Evolutionary conservation across 2,888 invertebrate species (phyloP), one percentile per base, ranked within the genome.

Genomic region (Oscheius sp.): DNA sequence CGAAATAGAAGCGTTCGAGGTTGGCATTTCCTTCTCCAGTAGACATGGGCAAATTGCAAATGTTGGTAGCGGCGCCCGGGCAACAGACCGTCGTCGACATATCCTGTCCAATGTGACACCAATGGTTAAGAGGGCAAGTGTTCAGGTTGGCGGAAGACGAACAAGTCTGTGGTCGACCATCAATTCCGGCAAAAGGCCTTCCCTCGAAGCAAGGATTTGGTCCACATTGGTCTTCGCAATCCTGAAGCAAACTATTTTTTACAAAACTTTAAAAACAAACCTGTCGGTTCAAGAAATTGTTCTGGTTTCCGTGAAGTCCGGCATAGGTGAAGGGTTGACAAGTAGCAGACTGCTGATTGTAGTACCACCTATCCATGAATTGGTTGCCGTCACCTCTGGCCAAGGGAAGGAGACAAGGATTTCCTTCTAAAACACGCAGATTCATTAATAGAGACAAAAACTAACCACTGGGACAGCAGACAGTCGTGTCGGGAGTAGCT

Each of bases 91-190:
- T 89, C 0, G 88, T 86, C 0, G 80, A 79, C 47, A 78, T 62
- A 70, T 84, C 83, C 2, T 82, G 81, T 42, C 89, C 89, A 60
- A 89, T 79, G 73, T 89, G 89, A 72, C 89, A 89, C 87, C 87
- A 89, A 72, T 87, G 81, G 59, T 81, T 82, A n/a, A 79, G 68
- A 1, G 88, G 88, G 48, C 88, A 88, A 0, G 86, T 85, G 78
- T 85, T 86, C 75, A 86, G 80, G 68, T 85, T 85, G 21, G 87
- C 82, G 5, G 84, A 81, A 1, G 87, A 81, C 37, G 86, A 85
- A 76, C 88, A 88, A 5, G 84, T 86, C 72, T 89, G 88, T 0
- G 82, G 77, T 53, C 85, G 76, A 3, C 87, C 88, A 60, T 88
- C 88, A 42, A 84, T 84, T 7, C 86, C 86, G 35, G 83, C 78